A percentile compares a stretch with the other conserved stretches of the same genome.
Evolutionary conservation across 2,113 vertebrate species (phyloP).

Genomic region (Desmodus rotundus): DNA sequence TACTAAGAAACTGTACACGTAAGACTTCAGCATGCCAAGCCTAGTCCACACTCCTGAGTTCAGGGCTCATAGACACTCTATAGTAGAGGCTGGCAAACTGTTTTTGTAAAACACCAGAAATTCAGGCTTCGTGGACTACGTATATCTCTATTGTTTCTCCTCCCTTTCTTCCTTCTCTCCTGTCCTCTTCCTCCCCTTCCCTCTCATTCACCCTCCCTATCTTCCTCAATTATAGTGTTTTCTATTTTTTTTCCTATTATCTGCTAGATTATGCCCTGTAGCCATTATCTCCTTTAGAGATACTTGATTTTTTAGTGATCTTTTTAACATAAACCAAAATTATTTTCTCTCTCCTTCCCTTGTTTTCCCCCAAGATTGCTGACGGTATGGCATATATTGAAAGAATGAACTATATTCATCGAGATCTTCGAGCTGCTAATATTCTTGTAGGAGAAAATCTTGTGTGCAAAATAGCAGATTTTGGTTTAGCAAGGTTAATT

Average conservation of each 20-base stretch:
- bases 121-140: background rate
- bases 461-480: slow-evolving; percentile 97
- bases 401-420: slow-evolving; percentile 99
- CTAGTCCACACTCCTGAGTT: background rate
- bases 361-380: slow-evolving; percentile 85
- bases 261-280: background rate
- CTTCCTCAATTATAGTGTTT: background rate
- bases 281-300: background rate
- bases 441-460: slow-evolving; percentile 96
- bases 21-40: background rate
- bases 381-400: slow-evolving; percentile 99
- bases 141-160: background rate
- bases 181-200: background rate
- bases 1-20: background rate
- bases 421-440: slow-evolving; percentile 96
- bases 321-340: background rate
- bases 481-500: slow-evolving; percentile 95
- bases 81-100: background rate
- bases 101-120: background rate
- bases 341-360: background rate
- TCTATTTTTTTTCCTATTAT: background rate
- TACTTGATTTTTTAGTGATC: background rate
- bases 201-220: no score
- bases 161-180: background rate
- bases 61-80: background rate